Evolutionary conservation across 2,888 invertebrate genomes (phyloP), one percentile per base, ranked within the genome.

Genomic region (Melanophora roralis): DNA sequence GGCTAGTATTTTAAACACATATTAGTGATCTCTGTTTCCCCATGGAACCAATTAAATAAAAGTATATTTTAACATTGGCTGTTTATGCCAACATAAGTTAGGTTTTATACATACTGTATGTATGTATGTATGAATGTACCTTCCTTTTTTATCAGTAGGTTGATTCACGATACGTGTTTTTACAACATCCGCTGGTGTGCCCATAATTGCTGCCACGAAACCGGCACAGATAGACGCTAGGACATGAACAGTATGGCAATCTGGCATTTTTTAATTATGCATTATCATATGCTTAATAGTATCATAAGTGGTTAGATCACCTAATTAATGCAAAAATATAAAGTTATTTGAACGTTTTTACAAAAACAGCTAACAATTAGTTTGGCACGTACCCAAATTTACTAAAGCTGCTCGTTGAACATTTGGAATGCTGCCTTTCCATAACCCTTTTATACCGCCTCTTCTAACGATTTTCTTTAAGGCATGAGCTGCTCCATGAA

Each of bases 101-200:
- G n/a, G n/a, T n/a, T n/a, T n/a, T n/a, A n/a, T n/a, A n/a, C n/a
- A n/a, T n/a, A n/a, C n/a, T n/a, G n/a, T n/a, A n/a, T n/a, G n/a
- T n/a, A n/a, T n/a, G n/a, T n/a, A n/a, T n/a, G n/a, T n/a, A n/a
- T n/a, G n/a, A n/a, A n/a, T n/a, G n/a, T 78, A 94, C 94, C 92
- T 92, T 85, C 97, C 97, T 85, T 93, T 91, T 16, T 92, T 91
- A 84, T 95, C 95, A 1, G 94, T 93, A 7, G 95, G 96, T 88
- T 95, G 97, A 91, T 96, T 98, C 98, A 98, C 98, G 14, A 98
- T 93, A 83, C 98, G 91, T 0, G 98, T 97, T 90, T 98, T 98
- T 5, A 98, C 93, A 0, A 98, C 97, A 90, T 98, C 98, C 0
- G 97, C 97, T 0, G 98, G 98, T 0, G 97, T 97, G 5, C 97